Percentiles rank a stretch among this genome's conserved stretches.
phyloP scores from a whole-genome alignment of 2,113 vertebrate genomes.

The Peromyscus maniculatus region DNA sequence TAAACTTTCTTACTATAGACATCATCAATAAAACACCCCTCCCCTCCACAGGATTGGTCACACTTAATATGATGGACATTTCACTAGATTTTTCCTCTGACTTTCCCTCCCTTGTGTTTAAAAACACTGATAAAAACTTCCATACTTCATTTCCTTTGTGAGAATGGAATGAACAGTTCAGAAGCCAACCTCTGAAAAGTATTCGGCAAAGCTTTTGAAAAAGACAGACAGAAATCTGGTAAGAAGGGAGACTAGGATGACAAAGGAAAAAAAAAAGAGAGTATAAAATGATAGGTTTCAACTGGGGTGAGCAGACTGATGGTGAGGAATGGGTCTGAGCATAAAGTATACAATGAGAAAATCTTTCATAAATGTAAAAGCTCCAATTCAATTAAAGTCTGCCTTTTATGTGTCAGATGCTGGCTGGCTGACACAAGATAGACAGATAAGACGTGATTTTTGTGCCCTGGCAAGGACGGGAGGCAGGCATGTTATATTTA shows the following conservation, averaged over 20 bases:
- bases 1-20: constrained; percentile 5
- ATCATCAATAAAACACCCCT: neutral
- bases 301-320: neutral
- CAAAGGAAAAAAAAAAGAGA: neutral
- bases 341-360: neutral
- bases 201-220: neutral
- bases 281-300: neutral
- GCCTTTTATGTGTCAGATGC: neutral
- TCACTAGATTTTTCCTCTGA: neutral
- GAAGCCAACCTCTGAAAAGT: neutral
- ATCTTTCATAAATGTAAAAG: neutral
- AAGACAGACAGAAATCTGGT: neutral
- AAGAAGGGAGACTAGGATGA: neutral
- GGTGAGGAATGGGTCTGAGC: neutral
- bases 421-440: constrained; percentile 4
- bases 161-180: neutral
- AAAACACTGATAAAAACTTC: constrained; percentile 17
- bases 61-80: neutral
- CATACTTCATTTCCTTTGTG: neutral
- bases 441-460: neutral
- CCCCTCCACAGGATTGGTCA: neutral
- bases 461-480: neutral
- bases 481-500: neutral
- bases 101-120: neutral
- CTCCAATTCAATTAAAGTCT: constrained; percentile 44